These are phyloP conservation scores for Lordiphosa clarofinis DNA, from an alignment of 1,140 invertebrate species.

Conservation along the genomic window DNA sequence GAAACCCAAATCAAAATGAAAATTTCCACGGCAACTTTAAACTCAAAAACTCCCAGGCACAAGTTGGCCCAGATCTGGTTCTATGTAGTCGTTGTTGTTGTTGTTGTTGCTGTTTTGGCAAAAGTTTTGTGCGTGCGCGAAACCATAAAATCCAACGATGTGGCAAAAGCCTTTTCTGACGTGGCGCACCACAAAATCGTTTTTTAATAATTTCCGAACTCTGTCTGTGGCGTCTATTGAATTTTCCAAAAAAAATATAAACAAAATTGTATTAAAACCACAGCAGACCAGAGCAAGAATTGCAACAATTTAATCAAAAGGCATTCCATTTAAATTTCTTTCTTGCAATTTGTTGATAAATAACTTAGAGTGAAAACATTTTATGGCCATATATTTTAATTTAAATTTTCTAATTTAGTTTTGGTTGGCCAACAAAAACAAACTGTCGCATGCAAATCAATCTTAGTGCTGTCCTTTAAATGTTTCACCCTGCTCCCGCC, in stretches of 20 bases:
- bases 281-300: conserved; percentile 1
- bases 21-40: conserved; percentile 35
- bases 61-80: conserved; percentile 33
- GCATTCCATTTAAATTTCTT: conserved; percentile 41
- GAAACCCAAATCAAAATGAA: conserved; percentile 43
- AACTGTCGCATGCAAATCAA: conserved; percentile 76
- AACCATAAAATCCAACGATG: conserved; percentile 74
- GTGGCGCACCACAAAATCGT: conserved; percentile 58
- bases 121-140: conserved; percentile 74
- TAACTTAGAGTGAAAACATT: conserved; percentile 51
- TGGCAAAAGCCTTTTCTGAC: conserved; percentile 67
- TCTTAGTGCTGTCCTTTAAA: conserved; percentile 34
- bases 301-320: conserved; percentile 24
- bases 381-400: conserved; percentile 52
- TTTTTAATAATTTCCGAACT: conserved; percentile 59
- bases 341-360: conserved; percentile 40
- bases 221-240: conserved; percentile 33
- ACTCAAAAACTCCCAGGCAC: conserved; percentile 35
- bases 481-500: too few relatives aligned
- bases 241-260: conserved; percentile 37
- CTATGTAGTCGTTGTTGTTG: conserved; percentile 27
- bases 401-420: conserved; percentile 58
- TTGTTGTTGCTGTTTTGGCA: conserved; percentile 36
- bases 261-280: neutral
- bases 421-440: conserved; percentile 32